phyloP scores from a whole-genome alignment of 1,140 invertebrate species.

The Pseudoatta argentina region DNA sequence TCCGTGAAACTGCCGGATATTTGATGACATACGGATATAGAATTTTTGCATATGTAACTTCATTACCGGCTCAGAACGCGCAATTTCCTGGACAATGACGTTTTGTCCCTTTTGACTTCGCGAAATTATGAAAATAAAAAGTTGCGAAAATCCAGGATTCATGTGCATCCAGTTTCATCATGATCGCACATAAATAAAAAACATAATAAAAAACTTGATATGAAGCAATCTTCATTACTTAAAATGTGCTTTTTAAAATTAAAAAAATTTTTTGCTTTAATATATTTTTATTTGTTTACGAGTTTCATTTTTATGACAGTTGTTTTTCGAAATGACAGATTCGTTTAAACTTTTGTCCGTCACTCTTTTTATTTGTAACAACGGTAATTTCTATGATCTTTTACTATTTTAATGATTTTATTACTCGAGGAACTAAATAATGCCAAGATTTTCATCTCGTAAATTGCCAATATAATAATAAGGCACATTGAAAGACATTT shows the following conservation, averaged over 20 bases:
- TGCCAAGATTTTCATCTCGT: slow-evolving; percentile 9
- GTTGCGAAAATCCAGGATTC: slow-evolving; percentile 3
- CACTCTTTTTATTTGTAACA: neutral
- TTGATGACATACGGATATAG: slow-evolving; percentile 13
- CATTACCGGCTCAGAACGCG: neutral
- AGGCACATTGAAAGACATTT: slow-evolving; percentile 7
- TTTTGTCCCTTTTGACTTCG: neutral
- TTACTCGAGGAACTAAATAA: neutral
- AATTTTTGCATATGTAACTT: slow-evolving; percentile 37
- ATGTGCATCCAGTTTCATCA: neutral
- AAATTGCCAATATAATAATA: slow-evolving; percentile 6
- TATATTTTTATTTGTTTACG: neutral
- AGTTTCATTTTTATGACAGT: neutral
- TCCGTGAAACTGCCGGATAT: neutral
- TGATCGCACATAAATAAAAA: neutral
- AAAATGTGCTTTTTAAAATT: neutral
- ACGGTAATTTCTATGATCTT: neutral
- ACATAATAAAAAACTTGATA: neutral
- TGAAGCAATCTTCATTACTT: neutral
- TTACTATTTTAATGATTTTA: neutral
- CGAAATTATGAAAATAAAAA: neutral
- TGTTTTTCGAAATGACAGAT: slow-evolving; percentile 5
- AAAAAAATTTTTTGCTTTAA: neutral
- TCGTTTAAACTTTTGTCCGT: neutral
- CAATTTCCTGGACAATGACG: slow-evolving; percentile 3